These are phyloP conservation scores for Callopanchax toddi DNA, from an alignment of 2,113 vertebrate genomes.

Conservation along the genomic window DNA sequence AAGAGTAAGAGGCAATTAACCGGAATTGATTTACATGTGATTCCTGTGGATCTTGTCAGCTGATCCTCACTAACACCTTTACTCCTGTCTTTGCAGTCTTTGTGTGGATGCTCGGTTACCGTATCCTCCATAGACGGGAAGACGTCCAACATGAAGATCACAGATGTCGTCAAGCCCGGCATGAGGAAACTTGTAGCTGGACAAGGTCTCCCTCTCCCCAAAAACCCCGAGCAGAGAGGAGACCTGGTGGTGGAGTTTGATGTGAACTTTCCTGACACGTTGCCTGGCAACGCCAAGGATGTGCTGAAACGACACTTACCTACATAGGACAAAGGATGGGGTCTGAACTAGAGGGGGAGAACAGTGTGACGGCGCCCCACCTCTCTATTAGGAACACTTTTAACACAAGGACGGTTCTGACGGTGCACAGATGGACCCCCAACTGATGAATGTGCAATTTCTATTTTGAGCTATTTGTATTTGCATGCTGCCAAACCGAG, in stretches of 20 bases:
- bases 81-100: slow-evolving; percentile 81
- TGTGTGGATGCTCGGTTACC: slow-evolving; percentile 95
- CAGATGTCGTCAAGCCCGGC: slow-evolving; percentile 95
- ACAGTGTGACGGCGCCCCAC: slow-evolving; percentile 17
- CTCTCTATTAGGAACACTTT: slow-evolving; percentile 7
- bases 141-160: slow-evolving; percentile 94
- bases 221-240: slow-evolving; percentile 94
- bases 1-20: too few species aligned
- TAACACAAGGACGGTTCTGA: slow-evolving; percentile 25
- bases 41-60: slow-evolving; percentile 8
- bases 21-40: too few species aligned
- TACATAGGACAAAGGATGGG: slow-evolving; percentile 74
- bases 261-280: slow-evolving; percentile 91
- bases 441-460: slow-evolving; percentile 76
- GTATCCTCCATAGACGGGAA: slow-evolving; percentile 96
- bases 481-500: slow-evolving; percentile 75
- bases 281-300: slow-evolving; percentile 93
- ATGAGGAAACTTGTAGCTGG: slow-evolving; percentile 94
- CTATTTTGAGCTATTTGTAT: slow-evolving; percentile 72
- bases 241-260: slow-evolving; percentile 98
- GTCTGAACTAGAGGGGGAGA: slow-evolving; percentile 9
- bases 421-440: slow-evolving; percentile 55
- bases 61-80: slow-evolving; percentile 20
- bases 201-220: slow-evolving; percentile 94
- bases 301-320: slow-evolving; percentile 96